Evolutionary conservation across 2,888 invertebrate genomes (phyloP), one percentile per base, ranked within the genome.

Genomic region (Macrosoma leucophasiata): DNA sequence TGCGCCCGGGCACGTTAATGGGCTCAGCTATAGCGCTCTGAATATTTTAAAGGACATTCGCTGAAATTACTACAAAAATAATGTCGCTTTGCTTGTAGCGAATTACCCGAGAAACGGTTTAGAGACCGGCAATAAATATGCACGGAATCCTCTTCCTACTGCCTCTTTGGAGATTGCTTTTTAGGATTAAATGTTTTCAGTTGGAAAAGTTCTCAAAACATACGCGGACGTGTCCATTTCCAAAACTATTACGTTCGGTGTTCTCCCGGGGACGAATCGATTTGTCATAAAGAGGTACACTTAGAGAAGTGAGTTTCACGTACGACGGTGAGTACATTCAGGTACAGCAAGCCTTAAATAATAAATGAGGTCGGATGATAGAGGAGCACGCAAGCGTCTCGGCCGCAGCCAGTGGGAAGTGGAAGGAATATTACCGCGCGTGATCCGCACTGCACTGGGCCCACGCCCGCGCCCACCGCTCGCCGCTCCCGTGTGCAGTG

Each of bases 21-120:
- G 78, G 63, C 71, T 62, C 66, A 59, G 77, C 81, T 74, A 78
- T 72, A 74, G 70, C 70, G 65, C 73, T 79, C 75, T 79, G 79
- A 81, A 84, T 82, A 84, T 82, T 82, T 82, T 79, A 82, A 82
- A 79, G 78, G 77, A 81, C 82, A 82, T 82, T 82, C 72, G 69
- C 70, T 51, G 74, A 84, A 84, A 82, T 82, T 77, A 82, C 82
- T 79, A 77, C 78, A 82, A 82, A 82, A 84, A 82, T 84, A 81
- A 81, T 79, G 82, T 76, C 76, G 71, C 78, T 77, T 66, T 74
- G 72, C 78, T 75, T 73, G 75, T 76, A 79, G 77, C 66, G 78
- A 79, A 82, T 79, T 75, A 76, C 76, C 76, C 70, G 75, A 75
- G 70, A 72, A 79, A 77, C 74, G 73, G 76, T 79, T 81, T 68